These are phyloP conservation scores for Passer domesticus DNA, from an alignment of 2,113 vertebrate genomes.

Conservation along the genomic window DNA sequence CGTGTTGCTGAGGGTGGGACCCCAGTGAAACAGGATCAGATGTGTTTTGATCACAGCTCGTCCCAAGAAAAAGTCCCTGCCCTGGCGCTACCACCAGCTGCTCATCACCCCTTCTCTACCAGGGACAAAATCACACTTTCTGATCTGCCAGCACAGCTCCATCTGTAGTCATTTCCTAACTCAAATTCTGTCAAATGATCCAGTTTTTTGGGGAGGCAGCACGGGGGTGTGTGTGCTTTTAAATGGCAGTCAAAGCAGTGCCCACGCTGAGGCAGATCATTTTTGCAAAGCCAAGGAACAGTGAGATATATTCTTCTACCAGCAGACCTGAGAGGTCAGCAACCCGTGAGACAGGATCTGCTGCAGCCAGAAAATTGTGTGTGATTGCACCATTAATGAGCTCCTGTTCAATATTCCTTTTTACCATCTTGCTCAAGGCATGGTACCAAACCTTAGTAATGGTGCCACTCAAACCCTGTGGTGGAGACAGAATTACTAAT, in stretches of 20 bases:
- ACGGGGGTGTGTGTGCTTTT: background rate
- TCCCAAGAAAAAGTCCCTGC: background rate
- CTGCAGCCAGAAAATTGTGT: slow-evolving; percentile 24
- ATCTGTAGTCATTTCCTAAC: slow-evolving; percentile 11
- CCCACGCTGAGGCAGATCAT: background rate
- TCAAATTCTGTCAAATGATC: background rate
- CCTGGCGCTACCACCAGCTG: background rate
- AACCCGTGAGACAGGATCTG: background rate
- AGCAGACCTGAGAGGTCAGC: slow-evolving; percentile 24
- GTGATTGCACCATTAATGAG: slow-evolving; percentile 24
- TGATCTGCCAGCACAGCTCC: slow-evolving; percentile 28
- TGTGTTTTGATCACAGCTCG: background rate
- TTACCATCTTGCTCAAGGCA: slow-evolving; percentile 27
- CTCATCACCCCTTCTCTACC: background rate
- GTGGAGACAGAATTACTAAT: slow-evolving; percentile 31
- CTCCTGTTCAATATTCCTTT: slow-evolving; percentile 37
- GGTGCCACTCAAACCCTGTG: background rate
- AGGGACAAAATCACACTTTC: slow-evolving; percentile 9
- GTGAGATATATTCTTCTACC: background rate
- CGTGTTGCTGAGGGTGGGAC: rapidly evolving
- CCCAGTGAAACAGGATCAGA: background rate
- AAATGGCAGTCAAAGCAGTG: background rate
- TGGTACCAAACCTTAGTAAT: slow-evolving; percentile 2
- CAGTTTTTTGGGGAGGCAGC: background rate
- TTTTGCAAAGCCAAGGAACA: background rate